Conservation (phyloP, 1,140 invertebrate genomes). For the Pogonomyrmex barbatus region DNA sequence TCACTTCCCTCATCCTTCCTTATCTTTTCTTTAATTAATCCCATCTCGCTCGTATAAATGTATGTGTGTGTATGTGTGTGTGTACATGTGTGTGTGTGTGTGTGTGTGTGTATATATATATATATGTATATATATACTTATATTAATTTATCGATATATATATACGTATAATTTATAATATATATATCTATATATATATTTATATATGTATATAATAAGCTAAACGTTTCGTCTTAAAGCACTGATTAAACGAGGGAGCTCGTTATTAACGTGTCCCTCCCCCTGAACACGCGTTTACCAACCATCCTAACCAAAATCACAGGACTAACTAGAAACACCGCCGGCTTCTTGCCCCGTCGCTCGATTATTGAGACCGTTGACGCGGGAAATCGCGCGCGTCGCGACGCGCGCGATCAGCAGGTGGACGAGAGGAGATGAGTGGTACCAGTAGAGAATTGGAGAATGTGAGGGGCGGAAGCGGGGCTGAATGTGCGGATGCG, state of each 20-base stretch:
- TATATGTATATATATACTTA: slow-evolving; percentile 73
- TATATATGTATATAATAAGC: slow-evolving; percentile 79
- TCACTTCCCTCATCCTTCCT: slow-evolving; percentile 21
- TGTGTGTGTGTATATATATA: slow-evolving; percentile 6
- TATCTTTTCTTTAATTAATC: slow-evolving; percentile 39
- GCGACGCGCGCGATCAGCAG: slow-evolving; percentile 45
- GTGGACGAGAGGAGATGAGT: slow-evolving; percentile 55
- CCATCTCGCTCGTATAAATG: slow-evolving; percentile 64
- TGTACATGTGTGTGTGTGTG: neutral
- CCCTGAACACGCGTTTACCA: slow-evolving; percentile 82
- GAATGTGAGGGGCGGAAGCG: slow-evolving; percentile 9
- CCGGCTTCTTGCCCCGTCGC: slow-evolving; percentile 75
- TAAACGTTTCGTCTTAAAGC: slow-evolving; percentile 86
- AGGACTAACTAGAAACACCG: slow-evolving; percentile 86
- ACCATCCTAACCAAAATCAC: slow-evolving; percentile 85
- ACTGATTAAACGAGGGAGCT: slow-evolving; percentile 86
- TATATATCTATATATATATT: slow-evolving; percentile 63
- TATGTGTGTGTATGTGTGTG: neutral
- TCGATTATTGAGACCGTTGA: slow-evolving; percentile 55
- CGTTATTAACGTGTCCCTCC: slow-evolving; percentile 84
- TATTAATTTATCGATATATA: slow-evolving; percentile 76
- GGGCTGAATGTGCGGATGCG: neutral
- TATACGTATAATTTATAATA: slow-evolving; percentile 68
- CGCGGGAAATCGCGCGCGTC: slow-evolving; percentile 44
- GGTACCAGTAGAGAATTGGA: slow-evolving; percentile 26